Evolutionary conservation across 2,888 invertebrate genomes (phyloP).

Genomic region (Glaucopsyche alexis): DNA sequence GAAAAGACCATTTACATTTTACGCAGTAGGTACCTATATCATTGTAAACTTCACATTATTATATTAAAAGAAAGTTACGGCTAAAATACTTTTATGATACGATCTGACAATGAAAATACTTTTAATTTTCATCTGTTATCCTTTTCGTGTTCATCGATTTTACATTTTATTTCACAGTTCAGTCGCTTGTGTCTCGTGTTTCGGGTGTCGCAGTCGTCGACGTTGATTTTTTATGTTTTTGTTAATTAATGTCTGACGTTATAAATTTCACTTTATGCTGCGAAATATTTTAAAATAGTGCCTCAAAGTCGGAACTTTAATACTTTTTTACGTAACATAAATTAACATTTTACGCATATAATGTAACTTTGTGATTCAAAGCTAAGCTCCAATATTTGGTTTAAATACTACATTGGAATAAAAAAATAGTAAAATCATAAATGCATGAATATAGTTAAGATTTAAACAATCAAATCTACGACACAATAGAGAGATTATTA

Average conservation of each 20-base stretch:
- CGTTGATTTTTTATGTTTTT: constrained; percentile 10
- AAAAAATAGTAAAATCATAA: no score
- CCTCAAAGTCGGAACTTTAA: constrained; percentile 6
- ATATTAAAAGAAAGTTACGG: background rate
- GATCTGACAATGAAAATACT: background rate
- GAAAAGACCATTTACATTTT: no score
- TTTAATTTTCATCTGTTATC: constrained; percentile 9
- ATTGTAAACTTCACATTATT: background rate
- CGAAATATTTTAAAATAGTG: constrained; percentile 4
- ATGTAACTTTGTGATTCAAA: no score
- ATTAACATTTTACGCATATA: no score
- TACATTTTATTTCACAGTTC: constrained; percentile 18
- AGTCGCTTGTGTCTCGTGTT: constrained; percentile 8
- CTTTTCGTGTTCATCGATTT: constrained; percentile 16
- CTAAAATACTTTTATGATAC: background rate
- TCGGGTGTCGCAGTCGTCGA: constrained; percentile 4
- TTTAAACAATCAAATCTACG: background rate
- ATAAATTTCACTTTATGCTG: constrained; percentile 1
- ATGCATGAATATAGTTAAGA: background rate
- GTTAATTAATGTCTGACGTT: constrained; percentile 19
- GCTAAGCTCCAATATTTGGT: no score
- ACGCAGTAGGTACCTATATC: background rate
- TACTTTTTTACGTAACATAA: background rate
- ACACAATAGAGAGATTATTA: background rate
- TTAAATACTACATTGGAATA: no score